Conservation (phyloP, 2,888 invertebrate genomes). For the Oxystoma pomonae region DNA sequence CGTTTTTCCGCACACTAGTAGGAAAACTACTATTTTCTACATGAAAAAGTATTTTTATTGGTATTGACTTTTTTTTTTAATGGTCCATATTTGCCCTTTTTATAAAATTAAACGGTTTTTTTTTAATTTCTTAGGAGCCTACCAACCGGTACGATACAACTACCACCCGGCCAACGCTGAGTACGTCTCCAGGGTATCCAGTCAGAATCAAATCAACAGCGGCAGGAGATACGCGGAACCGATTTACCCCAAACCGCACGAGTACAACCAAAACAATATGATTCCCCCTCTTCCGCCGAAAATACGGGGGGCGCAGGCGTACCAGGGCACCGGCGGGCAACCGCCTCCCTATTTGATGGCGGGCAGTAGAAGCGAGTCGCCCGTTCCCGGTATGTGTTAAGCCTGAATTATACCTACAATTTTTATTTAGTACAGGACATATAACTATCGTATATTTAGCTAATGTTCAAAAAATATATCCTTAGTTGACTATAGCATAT, state of each 20-base stretch:
- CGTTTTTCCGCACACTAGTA: no score
- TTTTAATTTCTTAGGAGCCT: constrained; percentile 10
- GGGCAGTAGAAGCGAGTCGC: constrained; percentile 43
- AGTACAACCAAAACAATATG: constrained; percentile 34
- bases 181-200: constrained; percentile 38
- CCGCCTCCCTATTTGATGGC: constrained; percentile 19
- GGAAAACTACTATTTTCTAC: no score
- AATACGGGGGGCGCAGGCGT: constrained; percentile 11
- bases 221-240: constrained; percentile 45
- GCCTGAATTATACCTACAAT: neutral
- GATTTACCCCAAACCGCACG: constrained; percentile 39
- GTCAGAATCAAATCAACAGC: constrained; percentile 46
- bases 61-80: no score
- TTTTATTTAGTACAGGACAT: no score
- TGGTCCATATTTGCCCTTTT: no score
- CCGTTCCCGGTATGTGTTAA: constrained; percentile 33
- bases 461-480: no score
- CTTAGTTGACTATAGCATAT: no score
- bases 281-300: constrained; percentile 26
- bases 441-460: no score
- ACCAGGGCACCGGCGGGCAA: constrained; percentile 24
- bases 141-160: constrained; percentile 34
- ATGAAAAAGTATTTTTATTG: no score
- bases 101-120: no score
- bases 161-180: constrained; percentile 30